phyloP scores from a whole-genome alignment of 64 coral and sea anemone species.

The Stylophora pistillata region DNA sequence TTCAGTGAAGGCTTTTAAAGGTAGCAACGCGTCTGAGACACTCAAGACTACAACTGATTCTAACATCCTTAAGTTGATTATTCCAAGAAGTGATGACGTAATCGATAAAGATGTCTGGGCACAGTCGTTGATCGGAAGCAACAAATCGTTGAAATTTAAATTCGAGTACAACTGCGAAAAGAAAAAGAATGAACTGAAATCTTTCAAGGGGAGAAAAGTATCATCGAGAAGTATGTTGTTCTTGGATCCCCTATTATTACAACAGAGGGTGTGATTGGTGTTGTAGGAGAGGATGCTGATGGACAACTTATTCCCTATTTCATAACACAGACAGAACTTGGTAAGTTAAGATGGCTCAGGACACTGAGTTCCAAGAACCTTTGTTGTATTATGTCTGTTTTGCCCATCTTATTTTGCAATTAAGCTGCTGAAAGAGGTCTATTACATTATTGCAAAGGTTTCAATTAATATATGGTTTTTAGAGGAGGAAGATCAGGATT shows the following conservation, averaged over 20 bases:
- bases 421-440: no score
- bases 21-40: not conserved
- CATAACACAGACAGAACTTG: not conserved
- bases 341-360: not conserved
- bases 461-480: no score
- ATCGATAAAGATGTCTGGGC: not conserved
- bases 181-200: not conserved
- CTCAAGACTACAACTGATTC: no score
- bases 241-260: not conserved
- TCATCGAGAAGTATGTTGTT: not conserved
- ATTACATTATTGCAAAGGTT: no score
- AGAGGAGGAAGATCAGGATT: no score
- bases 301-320: not conserved
- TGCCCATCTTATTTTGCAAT: no score
- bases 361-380: no score
- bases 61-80: not conserved
- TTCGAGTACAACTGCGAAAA: not conserved
- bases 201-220: not conserved
- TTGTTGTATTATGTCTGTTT: no score
- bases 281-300: no score
- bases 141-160: not conserved
- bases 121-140: not conserved
- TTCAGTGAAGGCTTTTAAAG: no score
- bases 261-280: not conserved
- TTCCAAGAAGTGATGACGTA: not conserved